These are phyloP conservation scores for Aurelia coerulea DNA, from an alignment of 30 jellyfish, hydroid and myxozoan species.

Conservation along the genomic window DNA sequence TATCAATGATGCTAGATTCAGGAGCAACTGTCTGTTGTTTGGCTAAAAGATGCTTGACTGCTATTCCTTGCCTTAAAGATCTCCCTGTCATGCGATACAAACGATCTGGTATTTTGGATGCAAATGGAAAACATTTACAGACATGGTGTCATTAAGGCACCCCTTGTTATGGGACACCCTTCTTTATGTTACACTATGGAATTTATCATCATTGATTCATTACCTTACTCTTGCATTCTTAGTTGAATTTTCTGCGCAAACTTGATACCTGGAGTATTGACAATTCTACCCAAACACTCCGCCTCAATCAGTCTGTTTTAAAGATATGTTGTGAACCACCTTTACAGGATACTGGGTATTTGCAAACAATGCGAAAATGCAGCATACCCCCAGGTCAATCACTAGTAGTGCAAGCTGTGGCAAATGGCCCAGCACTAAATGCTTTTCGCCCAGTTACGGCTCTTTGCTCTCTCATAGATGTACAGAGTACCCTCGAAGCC, in stretches of 20 bases:
- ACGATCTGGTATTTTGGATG: conserved; percentile 1
- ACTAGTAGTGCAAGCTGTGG: background rate
- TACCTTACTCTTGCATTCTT: conserved; percentile 60
- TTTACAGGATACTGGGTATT: background rate
- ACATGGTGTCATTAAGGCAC: conserved; percentile 1
- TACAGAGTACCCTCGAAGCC: conserved; percentile 27
- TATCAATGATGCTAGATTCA: conserved; percentile 49
- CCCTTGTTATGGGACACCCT: conserved; percentile 40
- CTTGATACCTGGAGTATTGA: conserved; percentile 29
- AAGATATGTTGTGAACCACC: conserved; percentile 20
- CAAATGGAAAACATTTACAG: background rate
- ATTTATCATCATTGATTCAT: conserved; percentile 31
- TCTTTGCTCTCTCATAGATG: conserved; percentile 21
- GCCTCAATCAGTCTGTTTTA: conserved; percentile 38
- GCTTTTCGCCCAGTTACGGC: conserved; percentile 25
- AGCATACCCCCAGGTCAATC: conserved; percentile 33
- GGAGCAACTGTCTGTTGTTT: conserved; percentile 56
- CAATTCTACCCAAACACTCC: conserved; percentile 31
- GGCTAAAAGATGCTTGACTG: conserved; percentile 40
- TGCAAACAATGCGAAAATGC: background rate
- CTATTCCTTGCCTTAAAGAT: conserved; percentile 13
- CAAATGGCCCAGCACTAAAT: conserved; percentile 16
- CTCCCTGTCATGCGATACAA: background rate
- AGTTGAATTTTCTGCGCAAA: conserved; percentile 44
- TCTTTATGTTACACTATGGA: conserved; percentile 18